These are phyloP conservation scores for Lamprologus ornatipinnis DNA, from an alignment of 2,113 vertebrate species.

Conservation along the genomic window DNA sequence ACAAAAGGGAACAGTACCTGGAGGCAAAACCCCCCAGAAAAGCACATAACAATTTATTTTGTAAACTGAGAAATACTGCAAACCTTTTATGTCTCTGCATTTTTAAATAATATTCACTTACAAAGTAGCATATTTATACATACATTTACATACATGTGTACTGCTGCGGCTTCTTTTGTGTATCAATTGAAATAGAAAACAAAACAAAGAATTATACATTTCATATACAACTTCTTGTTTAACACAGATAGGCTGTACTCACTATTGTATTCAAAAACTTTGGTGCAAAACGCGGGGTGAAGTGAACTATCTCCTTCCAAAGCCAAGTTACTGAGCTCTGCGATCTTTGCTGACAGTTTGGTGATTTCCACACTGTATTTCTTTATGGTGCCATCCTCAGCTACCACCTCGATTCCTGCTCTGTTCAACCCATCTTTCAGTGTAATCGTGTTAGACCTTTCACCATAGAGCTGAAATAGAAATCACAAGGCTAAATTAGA, in stretches of 20 bases:
- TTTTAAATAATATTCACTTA: neutral
- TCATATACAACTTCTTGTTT: neutral
- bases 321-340: conserved; percentile 44
- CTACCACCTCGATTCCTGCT: conserved; percentile 57
- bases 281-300: conserved; percentile 32
- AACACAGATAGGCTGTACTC: neutral
- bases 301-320: conserved; percentile 30
- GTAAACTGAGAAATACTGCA: neutral
- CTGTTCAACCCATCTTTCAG: conserved; percentile 54
- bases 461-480: conserved; percentile 32
- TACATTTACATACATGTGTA: neutral
- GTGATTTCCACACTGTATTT: conserved; percentile 57
- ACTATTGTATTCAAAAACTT: conserved; percentile 51
- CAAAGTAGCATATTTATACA: neutral
- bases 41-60: neutral
- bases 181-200: neutral
- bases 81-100: neutral
- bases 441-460: conserved; percentile 34
- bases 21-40: accelerated
- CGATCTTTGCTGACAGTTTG: conserved; percentile 46
- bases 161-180: neutral
- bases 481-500: neutral
- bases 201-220: neutral
- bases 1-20: conserved; percentile 47
- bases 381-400: conserved; percentile 64